phyloP scores from a whole-genome alignment of 2,113 vertebrate genomes.

The Pogona vitticeps region DNA sequence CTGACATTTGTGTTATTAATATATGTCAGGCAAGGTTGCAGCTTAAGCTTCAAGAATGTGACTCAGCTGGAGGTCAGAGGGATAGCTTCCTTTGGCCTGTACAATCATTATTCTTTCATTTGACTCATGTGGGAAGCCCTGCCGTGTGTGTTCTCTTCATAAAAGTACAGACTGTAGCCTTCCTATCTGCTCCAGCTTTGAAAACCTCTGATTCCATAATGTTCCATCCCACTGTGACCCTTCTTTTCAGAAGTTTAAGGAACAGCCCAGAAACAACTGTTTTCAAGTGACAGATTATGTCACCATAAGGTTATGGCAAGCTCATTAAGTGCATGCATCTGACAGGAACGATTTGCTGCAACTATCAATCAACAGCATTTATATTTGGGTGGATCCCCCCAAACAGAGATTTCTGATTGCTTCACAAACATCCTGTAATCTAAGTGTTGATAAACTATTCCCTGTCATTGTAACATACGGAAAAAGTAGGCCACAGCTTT shows the following conservation, averaged over 20 bases:
- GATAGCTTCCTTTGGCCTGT: not conserved
- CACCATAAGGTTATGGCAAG: not conserved
- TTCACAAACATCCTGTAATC: constrained; percentile 39
- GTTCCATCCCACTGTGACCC: not conserved
- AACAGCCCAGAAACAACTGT: not conserved
- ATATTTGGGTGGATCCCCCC: not conserved
- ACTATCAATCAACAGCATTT: constrained; percentile 39
- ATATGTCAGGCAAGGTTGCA: not conserved
- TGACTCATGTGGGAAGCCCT: not conserved
- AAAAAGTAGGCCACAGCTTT: constrained; percentile 50
- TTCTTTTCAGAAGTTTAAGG: not conserved
- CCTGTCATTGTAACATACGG: constrained; percentile 48
- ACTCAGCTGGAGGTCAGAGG: not conserved
- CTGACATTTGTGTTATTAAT: not conserved
- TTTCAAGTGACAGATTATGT: not conserved
- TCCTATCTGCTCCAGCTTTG: not conserved
- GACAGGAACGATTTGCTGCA: not conserved
- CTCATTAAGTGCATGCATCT: not conserved
- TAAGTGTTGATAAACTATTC: constrained; percentile 22
- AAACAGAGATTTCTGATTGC: constrained; percentile 16
- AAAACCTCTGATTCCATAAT: not conserved
- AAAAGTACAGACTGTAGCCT: not conserved
- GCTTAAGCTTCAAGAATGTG: no score
- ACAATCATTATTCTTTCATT: not conserved
- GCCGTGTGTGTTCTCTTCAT: not conserved